Percentiles rank a stretch among this genome's conserved stretches.
Conservation (phyloP, 2,888 invertebrate genomes). For the Erebia palarica region DNA sequence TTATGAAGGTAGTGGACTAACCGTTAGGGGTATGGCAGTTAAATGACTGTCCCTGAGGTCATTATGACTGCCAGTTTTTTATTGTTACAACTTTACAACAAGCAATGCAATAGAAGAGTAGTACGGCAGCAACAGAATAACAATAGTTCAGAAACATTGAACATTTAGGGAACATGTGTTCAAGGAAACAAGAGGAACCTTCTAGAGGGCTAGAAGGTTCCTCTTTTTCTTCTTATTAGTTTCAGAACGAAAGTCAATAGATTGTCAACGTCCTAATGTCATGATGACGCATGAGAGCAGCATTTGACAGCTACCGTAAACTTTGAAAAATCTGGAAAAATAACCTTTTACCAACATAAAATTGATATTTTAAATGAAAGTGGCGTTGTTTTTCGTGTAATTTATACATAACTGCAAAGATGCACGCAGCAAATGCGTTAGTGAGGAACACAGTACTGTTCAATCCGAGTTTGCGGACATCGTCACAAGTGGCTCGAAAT, state of each 20-base stretch:
- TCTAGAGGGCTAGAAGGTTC: too few species aligned
- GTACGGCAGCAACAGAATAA: too few species aligned
- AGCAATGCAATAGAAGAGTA: too few species aligned
- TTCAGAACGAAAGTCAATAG: background rate
- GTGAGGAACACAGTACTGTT: conserved; percentile 61
- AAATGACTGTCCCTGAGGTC: too few species aligned
- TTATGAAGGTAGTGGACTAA: too few species aligned
- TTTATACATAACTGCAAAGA: conserved; percentile 44
- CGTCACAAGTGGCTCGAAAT: conserved; percentile 60
- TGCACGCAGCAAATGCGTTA: conserved; percentile 70
- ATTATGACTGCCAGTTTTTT: too few species aligned
- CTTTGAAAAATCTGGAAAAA: conserved; percentile 71
- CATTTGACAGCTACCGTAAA: background rate
- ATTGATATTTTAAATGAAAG: conserved; percentile 53
- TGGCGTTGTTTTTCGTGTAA: conserved; percentile 36
- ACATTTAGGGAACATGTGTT: too few species aligned
- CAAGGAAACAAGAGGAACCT: too few species aligned
- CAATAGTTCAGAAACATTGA: too few species aligned
- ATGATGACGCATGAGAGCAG: conserved; percentile 32
- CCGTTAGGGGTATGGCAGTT: too few species aligned
- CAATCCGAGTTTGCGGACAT: conserved; percentile 61
- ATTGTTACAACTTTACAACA: too few species aligned
- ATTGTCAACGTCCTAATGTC: conserved; percentile 20
- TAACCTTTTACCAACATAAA: conserved; percentile 58
- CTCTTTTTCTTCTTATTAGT: background rate